Conservation (phyloP, 2,888 invertebrate genomes). For the Aromia moschata region DNA sequence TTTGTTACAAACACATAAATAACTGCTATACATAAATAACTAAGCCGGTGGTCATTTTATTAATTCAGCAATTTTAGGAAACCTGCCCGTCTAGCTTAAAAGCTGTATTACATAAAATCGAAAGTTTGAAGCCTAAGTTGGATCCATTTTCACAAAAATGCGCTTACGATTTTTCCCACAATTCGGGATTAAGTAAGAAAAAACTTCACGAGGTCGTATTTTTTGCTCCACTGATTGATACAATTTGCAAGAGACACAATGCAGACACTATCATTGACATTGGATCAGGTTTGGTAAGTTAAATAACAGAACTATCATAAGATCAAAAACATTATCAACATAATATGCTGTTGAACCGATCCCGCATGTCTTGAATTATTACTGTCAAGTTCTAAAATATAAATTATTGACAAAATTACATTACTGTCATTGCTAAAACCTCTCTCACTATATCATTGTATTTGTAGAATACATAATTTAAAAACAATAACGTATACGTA, state of each 20-base stretch:
- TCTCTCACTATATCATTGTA: background rate
- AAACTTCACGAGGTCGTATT: slow-evolving; percentile 77
- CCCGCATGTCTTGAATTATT: background rate
- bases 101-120: slow-evolving; percentile 57
- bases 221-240: slow-evolving; percentile 68
- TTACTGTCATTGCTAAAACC: too few relatives aligned
- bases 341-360: background rate
- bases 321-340: background rate
- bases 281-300: slow-evolving; percentile 77
- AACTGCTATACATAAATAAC: background rate
- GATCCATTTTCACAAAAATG: background rate
- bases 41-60: background rate
- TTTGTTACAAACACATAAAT: background rate
- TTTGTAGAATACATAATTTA: background rate
- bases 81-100: slow-evolving; percentile 61
- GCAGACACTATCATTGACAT: slow-evolving; percentile 73
- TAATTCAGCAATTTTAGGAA: slow-evolving; percentile 50
- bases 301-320: background rate
- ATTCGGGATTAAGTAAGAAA: slow-evolving; percentile 66
- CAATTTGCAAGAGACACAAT: slow-evolving; percentile 62
- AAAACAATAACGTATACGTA: background rate
- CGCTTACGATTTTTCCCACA: slow-evolving; percentile 50
- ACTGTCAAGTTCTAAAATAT: background rate
- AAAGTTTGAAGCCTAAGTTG: slow-evolving; percentile 52
- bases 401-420: background rate